Percentiles rank a stretch among this genome's conserved stretches.
These are phyloP conservation scores for Phania funesta DNA, from an alignment of 2,888 invertebrate genomes.

Conservation along the genomic window DNA sequence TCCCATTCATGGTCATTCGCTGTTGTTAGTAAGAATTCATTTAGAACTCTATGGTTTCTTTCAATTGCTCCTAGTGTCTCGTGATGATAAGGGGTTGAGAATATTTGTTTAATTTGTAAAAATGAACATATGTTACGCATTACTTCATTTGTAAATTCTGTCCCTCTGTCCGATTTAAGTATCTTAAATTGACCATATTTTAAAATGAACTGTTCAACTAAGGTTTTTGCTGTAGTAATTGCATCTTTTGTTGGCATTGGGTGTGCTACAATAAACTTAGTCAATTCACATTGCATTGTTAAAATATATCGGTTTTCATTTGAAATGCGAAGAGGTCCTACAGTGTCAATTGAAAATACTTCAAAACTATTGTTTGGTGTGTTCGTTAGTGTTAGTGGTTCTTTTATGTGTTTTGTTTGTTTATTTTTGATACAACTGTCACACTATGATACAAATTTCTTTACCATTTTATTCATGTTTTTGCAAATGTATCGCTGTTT, in stretches of 20 bases:
- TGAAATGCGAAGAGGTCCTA: background rate
- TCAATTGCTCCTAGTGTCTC: constrained; percentile 31
- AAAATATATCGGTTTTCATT: background rate
- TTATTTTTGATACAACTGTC: too few species aligned
- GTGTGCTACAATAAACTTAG: constrained; percentile 3
- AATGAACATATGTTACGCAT: background rate
- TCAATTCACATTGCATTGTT: background rate
- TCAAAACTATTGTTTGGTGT: too few species aligned
- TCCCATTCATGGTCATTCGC: background rate
- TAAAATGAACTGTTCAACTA: background rate
- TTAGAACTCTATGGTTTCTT: background rate
- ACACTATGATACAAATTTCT: too few species aligned
- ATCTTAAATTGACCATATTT: background rate
- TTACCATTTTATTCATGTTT: too few species aligned
- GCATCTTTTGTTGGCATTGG: constrained; percentile 4
- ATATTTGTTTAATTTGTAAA: background rate
- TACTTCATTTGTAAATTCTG: background rate
- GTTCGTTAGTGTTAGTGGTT: too few species aligned
- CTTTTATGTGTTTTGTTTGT: too few species aligned
- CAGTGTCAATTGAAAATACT: too few species aligned
- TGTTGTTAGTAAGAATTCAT: background rate
- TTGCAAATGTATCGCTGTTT: too few species aligned
- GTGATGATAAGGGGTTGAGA: background rate
- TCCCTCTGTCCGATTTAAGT: constrained; percentile 9
- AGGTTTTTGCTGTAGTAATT: background rate